Evolutionary conservation across 2,888 invertebrate genomes (phyloP).

Genomic region (Metacarcinus magister): DNA sequence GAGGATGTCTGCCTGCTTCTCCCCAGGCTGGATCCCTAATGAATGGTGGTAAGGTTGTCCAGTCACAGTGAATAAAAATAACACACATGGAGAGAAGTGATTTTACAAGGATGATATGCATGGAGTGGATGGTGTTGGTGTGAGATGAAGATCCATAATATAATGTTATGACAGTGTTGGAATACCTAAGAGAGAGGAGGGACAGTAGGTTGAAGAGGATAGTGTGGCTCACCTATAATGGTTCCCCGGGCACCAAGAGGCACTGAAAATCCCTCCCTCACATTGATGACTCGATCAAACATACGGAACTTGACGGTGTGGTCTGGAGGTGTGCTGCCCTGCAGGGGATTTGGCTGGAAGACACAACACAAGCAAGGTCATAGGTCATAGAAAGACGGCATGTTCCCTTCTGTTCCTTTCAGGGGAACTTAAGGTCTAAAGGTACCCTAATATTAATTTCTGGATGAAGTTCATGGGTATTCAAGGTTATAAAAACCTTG

Average conservation of each 20-base stretch:
- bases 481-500: too few relatives aligned
- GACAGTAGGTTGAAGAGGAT: too few relatives aligned
- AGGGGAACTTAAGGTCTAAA: neutral
- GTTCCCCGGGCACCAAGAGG: conserved; percentile 94
- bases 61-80: too few relatives aligned
- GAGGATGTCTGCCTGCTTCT: conserved; percentile 87
- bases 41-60: conserved; percentile 26
- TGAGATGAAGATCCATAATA: too few relatives aligned
- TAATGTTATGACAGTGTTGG: too few relatives aligned
- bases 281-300: conserved; percentile 94
- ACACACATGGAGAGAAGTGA: too few relatives aligned
- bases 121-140: too few relatives aligned
- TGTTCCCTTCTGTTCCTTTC: neutral
- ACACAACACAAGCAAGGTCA: neutral
- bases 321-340: conserved; percentile 88
- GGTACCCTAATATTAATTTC: too few relatives aligned
- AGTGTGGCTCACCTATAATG: conserved; percentile 88
- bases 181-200: neutral
- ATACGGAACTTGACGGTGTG: conserved; percentile 88
- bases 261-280: conserved; percentile 90
- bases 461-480: neutral
- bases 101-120: too few relatives aligned
- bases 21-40: conserved; percentile 86
- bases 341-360: conserved; percentile 84
- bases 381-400: neutral